Evolutionary conservation across 1,140 invertebrate genomes (phyloP), one percentile per base, ranked within the genome.

Genomic region (Heliconius eleuchia): DNA sequence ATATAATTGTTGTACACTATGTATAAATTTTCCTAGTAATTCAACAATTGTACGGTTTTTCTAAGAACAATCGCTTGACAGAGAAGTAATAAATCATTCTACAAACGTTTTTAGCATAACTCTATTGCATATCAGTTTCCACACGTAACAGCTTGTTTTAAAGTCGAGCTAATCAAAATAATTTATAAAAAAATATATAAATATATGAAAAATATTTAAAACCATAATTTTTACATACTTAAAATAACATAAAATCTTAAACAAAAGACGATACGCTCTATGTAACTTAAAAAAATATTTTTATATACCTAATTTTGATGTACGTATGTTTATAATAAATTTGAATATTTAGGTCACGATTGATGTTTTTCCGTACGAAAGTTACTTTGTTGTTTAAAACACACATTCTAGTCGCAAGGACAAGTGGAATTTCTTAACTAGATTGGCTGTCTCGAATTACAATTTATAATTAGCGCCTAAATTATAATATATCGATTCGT

Each of bases 371-470:
- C 39, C 19, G 34, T 39, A 70, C 74, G 74, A 76, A 76, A 76
- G 37, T 75, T 42, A 66, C 50, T 66, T 23, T 39, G 55, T 75
- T 57, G 27, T 66, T 66, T 23, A 76, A 37, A 72, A 72, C 39
- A 72, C n/a, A 76, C 74, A 71, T 70, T 76, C 74, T 70, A 60
- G 42, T 27, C 60, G 74, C 74, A 76, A 76, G 74, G 74, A 76
- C 74, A 76, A 70, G 74, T 76, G 55, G 50, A 30, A 52, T 76
- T 75, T 39, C 57, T 76, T 70, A 18, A 76, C 57, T 76, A 42
- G 39, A 66, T 66, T 66, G 60, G 7, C 60, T 55, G 37, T 66
- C 18, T 42, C 37, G 37, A 30, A 42, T 70, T 50, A 46, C 39
- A 46, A 76, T 76, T 76, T 66, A 66, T 66, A 66, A 66, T 66